phyloP scores from a whole-genome alignment of 2,797 vertebrate species.

The Pygocentrus nattereri region DNA sequence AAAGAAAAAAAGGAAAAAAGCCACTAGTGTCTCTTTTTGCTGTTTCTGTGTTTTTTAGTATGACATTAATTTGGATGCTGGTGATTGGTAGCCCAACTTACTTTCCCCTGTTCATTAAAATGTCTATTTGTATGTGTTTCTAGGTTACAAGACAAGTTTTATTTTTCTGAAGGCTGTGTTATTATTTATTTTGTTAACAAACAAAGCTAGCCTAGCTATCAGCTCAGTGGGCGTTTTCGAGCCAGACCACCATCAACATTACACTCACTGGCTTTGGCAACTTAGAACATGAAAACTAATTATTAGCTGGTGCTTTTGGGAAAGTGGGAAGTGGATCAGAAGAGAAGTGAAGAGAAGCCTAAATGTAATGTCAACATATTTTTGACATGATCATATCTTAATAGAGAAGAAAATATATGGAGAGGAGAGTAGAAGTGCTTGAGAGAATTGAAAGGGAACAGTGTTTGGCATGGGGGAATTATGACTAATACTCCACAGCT shows the following conservation, averaged over 20 bases:
- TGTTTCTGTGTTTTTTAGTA: background rate
- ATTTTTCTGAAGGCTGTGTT: background rate
- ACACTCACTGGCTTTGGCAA: background rate
- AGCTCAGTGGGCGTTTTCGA: constrained; percentile 15
- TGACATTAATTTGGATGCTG: constrained; percentile 47
- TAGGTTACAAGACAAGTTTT: background rate
- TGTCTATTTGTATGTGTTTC: constrained; percentile 28
- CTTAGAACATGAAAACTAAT: background rate
- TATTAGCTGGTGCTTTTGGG: constrained; percentile 9
- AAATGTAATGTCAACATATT: background rate
- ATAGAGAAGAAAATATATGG: constrained; percentile 3
- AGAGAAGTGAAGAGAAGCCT: background rate
- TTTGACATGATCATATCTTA: background rate
- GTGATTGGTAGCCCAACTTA: constrained; percentile 42
- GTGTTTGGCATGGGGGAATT: background rate
- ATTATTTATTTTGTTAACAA: constrained; percentile 16
- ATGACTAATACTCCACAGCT: constrained; percentile 11
- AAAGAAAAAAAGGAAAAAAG: too few species aligned
- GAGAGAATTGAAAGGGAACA: constrained; percentile 7
- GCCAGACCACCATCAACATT: constrained; percentile 5
- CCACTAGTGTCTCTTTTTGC: background rate
- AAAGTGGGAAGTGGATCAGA: background rate
- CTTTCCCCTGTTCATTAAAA: constrained; percentile 44
- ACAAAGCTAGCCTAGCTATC: constrained; percentile 3
- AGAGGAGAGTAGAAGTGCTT: background rate